Evolutionary conservation across 1,140 invertebrate genomes (phyloP).

Genomic region (Eufriesea mexicana): DNA sequence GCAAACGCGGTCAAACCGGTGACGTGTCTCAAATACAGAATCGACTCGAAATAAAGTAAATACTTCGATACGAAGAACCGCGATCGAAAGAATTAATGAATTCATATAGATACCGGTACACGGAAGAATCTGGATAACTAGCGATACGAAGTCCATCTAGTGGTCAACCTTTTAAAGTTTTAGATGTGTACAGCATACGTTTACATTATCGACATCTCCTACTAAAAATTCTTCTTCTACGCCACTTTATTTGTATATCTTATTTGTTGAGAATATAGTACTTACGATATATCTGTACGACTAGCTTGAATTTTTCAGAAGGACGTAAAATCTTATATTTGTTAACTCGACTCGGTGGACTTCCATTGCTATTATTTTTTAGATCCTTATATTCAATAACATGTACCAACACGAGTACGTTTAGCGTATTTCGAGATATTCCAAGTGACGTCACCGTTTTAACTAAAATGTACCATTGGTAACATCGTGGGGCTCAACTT

Average conservation of each 20-base stretch:
- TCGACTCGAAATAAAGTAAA: background rate
- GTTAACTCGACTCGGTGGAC: background rate
- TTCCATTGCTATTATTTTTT: background rate
- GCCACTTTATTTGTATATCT: background rate
- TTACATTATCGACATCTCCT: background rate
- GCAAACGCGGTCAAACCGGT: slow-evolving; percentile 43
- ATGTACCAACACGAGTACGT: background rate
- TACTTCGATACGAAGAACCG: background rate
- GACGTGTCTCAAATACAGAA: slow-evolving; percentile 23
- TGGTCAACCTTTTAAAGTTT: background rate
- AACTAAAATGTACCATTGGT: slow-evolving; percentile 33
- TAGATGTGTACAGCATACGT: background rate
- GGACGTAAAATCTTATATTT: slow-evolving; percentile 13
- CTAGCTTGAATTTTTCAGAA: slow-evolving; percentile 7
- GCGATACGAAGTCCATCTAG: background rate
- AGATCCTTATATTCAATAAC: background rate
- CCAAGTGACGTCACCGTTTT: slow-evolving; percentile 44
- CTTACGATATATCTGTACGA: slow-evolving; percentile 12
- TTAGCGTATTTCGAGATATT: slow-evolving; percentile 24
- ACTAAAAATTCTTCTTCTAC: background rate
- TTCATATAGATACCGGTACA: background rate
- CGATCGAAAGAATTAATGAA: background rate
- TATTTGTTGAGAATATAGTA: background rate
- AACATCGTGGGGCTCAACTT: slow-evolving; percentile 22
- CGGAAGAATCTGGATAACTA: background rate